Evolutionary conservation across 2,888 invertebrate species (phyloP).

Genomic region (Toxonevra muliebris): DNA sequence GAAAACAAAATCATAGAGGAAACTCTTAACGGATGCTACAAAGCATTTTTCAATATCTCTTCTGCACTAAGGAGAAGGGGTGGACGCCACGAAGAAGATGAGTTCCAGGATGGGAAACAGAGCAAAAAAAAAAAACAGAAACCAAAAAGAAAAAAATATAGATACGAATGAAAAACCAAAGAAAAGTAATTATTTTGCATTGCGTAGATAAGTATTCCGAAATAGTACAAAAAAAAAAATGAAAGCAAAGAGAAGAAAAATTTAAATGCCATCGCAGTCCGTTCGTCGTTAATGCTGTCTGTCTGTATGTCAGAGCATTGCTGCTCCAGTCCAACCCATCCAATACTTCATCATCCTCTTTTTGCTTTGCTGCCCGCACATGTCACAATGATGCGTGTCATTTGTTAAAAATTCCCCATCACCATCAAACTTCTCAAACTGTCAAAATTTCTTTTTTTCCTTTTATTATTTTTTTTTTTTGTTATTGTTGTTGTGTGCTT

Average conservation of each 20-base stretch:
- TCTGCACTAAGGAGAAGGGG: too few relatives aligned
- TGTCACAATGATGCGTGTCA: conserved; percentile 17
- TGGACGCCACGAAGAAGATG: not conserved
- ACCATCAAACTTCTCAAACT: conserved; percentile 5
- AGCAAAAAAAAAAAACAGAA: conserved; percentile 12
- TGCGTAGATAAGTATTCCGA: conserved; percentile 26
- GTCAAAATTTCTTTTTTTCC: conserved; percentile 9
- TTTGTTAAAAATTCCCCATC: conserved; percentile 11
- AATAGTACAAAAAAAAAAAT: not conserved
- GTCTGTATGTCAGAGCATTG: not conserved
- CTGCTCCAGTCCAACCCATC: not conserved
- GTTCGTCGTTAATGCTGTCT: conserved; percentile 1
- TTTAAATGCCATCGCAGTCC: conserved; percentile 5
- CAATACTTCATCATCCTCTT: not conserved
- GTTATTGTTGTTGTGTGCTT: conserved; percentile 16
- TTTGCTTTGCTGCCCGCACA: not conserved
- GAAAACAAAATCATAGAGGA: not conserved
- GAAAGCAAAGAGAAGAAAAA: not conserved
- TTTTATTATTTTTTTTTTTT: conserved; percentile 3
- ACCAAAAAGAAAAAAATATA: conserved; percentile 3
- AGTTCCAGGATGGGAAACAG: not conserved
- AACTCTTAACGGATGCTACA: not conserved
- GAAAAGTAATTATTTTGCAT: conserved; percentile 32
- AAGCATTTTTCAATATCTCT: not conserved
- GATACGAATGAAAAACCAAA: conserved; percentile 20